Base-by-base conservation (phyloP, 2,113 vertebrate species). In the Emydocephalus ijimae region DNA sequence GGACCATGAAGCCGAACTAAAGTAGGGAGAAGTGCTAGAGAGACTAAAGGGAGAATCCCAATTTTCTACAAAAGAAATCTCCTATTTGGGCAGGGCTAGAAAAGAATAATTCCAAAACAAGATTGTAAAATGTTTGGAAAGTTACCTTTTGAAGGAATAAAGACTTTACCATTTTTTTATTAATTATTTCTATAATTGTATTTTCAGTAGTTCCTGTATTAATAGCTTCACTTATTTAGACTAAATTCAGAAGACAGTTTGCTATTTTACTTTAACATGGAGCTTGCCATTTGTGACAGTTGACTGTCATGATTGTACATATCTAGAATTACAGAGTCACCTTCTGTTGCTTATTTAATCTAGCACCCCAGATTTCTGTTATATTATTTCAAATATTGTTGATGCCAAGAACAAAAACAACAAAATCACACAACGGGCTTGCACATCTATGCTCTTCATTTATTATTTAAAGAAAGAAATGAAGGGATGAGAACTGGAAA, bases 51-150 rank as follows among this genome's bases (percentile, higher is more conserved):
- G 97, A 97, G 96, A 93, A 95, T 95, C 94, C 94, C 89, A 92
- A 61, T 93, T 93, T 91, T 94, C 39, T 95, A 96, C 94, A 90
- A 96, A 96, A 94, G 95, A 94, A 95, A 94, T 54, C 94, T 94
- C 96, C 96, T 96, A 96, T 95, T 97, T 90, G 96, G 93, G 34
- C 95, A 96, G 96, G 93, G 57, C 89, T 45, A 96, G 94, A 96
- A 97, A 96, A 89, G 96, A 4, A 50, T 48, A 94, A 94, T 94
- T 97, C 95, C 96, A 94, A 97, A 96, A 96, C 94, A 93, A 94
- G 93, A 92, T 97, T 95, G 93, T 95, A 93, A 95, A 4, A 85
- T 95, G 88, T 96, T 90, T 92, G 92, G 93, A 94, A 93, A 93
- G 91, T 92, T 93, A 97, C 96, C 96, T 34, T 14, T 4, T 64